Base-by-base conservation (phyloP, 1,140 invertebrate species). In the Atta cephalotes region DNA sequence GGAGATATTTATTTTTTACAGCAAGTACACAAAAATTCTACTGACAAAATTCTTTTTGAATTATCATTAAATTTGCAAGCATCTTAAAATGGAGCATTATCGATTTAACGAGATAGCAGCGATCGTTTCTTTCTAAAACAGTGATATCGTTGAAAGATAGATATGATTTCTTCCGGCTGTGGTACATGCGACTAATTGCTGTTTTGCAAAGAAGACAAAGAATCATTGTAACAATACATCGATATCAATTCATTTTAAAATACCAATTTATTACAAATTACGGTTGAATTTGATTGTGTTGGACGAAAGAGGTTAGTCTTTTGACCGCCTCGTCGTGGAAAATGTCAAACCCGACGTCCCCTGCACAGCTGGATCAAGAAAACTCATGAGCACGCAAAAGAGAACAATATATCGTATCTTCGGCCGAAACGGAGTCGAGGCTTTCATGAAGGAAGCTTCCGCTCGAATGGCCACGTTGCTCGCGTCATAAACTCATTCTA, bases 391-490 rank as follows among this genome's bases (percentile, higher is more conserved):
- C 51, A 49, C 71, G 62, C 31, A 86, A 66, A 86, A 60, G 58
- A 87, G 31, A 68, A 53, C 35, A 58, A 72, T 70, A 87, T n/a
- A 63, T 63, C 71, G 25, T 78, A 58, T 31, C 16, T 16, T 60
- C 18, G 78, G 65, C 49, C 70, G 45, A 56, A 25, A 53, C 58
- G 60, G 65, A 72, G 74, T 65, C 56, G 87, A 89, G 87, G 84
- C 88, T 85, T 80, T 66, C 60, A 39, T 31, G 49, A 31, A 28
- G 35, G 87, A 86, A 82, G 78, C 63, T 80, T 88, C 62, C 58
- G 58, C 77, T 86, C 87, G 58, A 60, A 25, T 35, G 65, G 79
- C 70, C n/a, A 58, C 14, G 28, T 16, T 74, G 6, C 14, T 49
- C 56, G 35, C 18, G 12, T 56, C 62, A 39, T 65, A n/a, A 49